A percentile compares a stretch with the other conserved stretches of the same genome.
Evolutionary conservation across 2,888 invertebrate genomes (phyloP).

Genomic region (Ormyrus labotus): DNA sequence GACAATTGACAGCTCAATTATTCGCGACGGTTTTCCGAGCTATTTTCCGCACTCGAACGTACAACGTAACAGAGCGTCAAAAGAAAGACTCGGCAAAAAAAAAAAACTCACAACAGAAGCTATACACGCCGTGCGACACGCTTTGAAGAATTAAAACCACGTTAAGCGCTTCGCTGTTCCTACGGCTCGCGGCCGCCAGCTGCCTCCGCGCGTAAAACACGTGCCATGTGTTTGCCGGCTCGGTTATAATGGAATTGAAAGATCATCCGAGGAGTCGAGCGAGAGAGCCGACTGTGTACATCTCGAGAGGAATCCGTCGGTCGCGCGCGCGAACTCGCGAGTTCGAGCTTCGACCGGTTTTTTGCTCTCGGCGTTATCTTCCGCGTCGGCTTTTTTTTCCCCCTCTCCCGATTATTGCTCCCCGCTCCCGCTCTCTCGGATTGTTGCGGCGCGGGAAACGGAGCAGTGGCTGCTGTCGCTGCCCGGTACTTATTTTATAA

Average conservation of each 20-base stretch:
- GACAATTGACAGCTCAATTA: too few species aligned
- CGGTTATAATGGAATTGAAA: slow-evolving; percentile 17
- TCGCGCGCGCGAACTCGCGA: not conserved
- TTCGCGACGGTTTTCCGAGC: too few species aligned
- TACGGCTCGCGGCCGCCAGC: too few species aligned
- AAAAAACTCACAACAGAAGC: too few species aligned
- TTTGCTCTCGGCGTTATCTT: not conserved
- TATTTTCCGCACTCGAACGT: too few species aligned
- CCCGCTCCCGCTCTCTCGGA: too few species aligned
- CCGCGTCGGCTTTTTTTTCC: too few species aligned
- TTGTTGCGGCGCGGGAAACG: not conserved
- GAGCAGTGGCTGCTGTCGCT: not conserved
- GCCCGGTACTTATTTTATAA: slow-evolving; percentile 13
- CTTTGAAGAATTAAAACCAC: slow-evolving; percentile 10
- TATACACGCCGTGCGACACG: too few species aligned
- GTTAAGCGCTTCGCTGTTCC: not conserved
- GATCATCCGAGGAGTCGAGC: slow-evolving; percentile 8
- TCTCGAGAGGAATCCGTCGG: not conserved
- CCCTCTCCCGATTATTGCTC: too few species aligned
- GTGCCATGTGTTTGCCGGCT: not conserved
- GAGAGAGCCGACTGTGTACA: not conserved
- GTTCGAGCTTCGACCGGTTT: slow-evolving; percentile 12
- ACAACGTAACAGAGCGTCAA: too few species aligned
- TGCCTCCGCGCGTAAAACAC: too few species aligned
- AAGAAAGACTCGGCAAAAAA: too few species aligned